Conservation (phyloP, 1,140 invertebrate genomes). For the Euwallacea fornicatus region DNA sequence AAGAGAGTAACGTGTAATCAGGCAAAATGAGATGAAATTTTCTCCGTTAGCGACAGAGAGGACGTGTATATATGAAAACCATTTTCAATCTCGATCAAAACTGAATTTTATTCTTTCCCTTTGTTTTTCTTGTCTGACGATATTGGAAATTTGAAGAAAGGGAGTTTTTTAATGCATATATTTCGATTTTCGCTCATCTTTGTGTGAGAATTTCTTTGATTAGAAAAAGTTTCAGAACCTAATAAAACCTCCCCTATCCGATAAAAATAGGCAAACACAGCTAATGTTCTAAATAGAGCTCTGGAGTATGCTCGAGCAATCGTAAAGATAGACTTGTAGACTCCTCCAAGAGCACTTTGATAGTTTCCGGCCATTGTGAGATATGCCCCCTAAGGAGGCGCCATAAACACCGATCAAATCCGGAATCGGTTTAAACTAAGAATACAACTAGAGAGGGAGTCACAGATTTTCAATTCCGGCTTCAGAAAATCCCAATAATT, state of each 20-base stretch:
- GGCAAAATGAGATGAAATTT: slow-evolving; percentile 19
- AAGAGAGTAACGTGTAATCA: slow-evolving; percentile 14
- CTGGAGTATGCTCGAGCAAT: slow-evolving; percentile 14
- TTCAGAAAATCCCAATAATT: too few species aligned
- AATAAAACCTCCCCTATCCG: too few species aligned
- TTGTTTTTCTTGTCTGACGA: too few species aligned
- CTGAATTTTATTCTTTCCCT: neutral
- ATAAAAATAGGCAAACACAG: slow-evolving; percentile 4
- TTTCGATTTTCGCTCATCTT: too few species aligned
- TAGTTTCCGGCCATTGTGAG: slow-evolving; percentile 27
- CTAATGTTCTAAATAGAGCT: slow-evolving; percentile 21
- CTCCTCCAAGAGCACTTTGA: slow-evolving; percentile 28
- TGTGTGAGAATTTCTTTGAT: too few species aligned
- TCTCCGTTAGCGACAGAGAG: slow-evolving; percentile 4
- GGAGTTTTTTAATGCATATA: too few species aligned
- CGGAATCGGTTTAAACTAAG: slow-evolving; percentile 28
- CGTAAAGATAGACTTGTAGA: slow-evolving; percentile 29
- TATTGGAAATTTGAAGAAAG: too few species aligned
- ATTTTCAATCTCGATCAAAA: slow-evolving; percentile 20
- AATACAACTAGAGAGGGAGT: slow-evolving; percentile 13
- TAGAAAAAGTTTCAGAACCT: neutral
- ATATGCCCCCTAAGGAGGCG: slow-evolving; percentile 25
- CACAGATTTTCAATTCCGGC: too few species aligned
- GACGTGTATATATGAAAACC: slow-evolving; percentile 12
- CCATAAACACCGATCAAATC: slow-evolving; percentile 33